Evolutionary conservation across 2,113 vertebrate genomes (phyloP).

Genomic region (Centrocercus urophasianus): DNA sequence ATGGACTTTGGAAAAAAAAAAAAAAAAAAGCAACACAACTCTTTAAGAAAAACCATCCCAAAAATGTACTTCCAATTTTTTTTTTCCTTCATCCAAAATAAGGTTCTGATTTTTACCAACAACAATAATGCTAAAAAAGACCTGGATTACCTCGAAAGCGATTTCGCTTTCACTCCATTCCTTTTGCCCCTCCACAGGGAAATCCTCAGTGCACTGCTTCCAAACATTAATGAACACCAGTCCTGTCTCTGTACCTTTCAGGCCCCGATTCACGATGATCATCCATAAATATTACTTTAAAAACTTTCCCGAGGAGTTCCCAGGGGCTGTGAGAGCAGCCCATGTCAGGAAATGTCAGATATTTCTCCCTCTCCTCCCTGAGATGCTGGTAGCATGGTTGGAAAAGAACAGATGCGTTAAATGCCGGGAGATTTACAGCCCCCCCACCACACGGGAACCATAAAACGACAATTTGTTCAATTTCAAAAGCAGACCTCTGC

Average conservation of each 20-base stretch:
- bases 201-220: slow-evolving; percentile 50
- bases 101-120: slow-evolving; percentile 32
- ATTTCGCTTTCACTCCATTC: slow-evolving; percentile 71
- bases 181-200: slow-evolving; percentile 65
- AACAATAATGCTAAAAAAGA: slow-evolving; percentile 8
- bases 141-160: slow-evolving; percentile 60
- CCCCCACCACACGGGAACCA: slow-evolving; percentile 8
- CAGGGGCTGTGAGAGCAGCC: slow-evolving; percentile 1
- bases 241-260: slow-evolving; percentile 51
- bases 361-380: slow-evolving; percentile 45
- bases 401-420: slow-evolving; percentile 57
- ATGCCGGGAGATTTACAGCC: slow-evolving; percentile 43
- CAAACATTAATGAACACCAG: slow-evolving; percentile 74
- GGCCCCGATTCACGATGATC: slow-evolving; percentile 61
- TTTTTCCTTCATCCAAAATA: background rate
- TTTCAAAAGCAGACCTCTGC: slow-evolving; percentile 68
- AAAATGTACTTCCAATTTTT: background rate
- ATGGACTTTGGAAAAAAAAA: background rate
- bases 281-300: slow-evolving; percentile 76
- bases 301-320: slow-evolving; percentile 60
- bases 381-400: slow-evolving; percentile 21
- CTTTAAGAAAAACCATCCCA: background rate
- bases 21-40: background rate
- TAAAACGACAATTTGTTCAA: slow-evolving; percentile 70
- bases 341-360: slow-evolving; percentile 61